A percentile compares a stretch with the other conserved stretches of the same genome.
phyloP scores from a whole-genome alignment of 2,888 invertebrate species.

The Psylliodes chrysocephalus region DNA sequence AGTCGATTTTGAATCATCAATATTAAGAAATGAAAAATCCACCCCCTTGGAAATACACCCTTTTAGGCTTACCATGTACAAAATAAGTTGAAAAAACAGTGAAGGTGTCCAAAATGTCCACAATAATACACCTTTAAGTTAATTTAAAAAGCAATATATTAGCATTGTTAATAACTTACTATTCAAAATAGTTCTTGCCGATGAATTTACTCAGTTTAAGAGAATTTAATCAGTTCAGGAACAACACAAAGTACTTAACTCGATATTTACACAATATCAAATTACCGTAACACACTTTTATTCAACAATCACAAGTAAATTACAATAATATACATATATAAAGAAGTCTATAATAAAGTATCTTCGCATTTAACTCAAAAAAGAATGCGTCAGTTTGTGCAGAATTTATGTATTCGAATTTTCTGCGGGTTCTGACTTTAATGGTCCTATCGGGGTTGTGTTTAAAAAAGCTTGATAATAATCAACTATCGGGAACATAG shows the following conservation, averaged over 20 bases:
- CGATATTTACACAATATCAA: conserved; percentile 22
- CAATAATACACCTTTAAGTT: neutral
- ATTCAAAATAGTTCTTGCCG: neutral
- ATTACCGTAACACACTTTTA: conserved; percentile 25
- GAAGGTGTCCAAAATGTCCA: neutral
- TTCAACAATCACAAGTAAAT: conserved; percentile 26
- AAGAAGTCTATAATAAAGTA: conserved; percentile 24
- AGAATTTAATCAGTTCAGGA: neutral
- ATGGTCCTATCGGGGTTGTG: conserved; percentile 54
- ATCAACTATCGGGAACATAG: conserved; percentile 64
- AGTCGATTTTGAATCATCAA: too few relatives aligned
- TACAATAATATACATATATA: conserved; percentile 21
- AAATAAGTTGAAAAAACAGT: too few relatives aligned
- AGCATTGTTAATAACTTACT: conserved; percentile 10
- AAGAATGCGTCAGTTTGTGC: neutral
- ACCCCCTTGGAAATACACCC: too few relatives aligned
- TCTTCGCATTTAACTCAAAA: conserved; percentile 8
- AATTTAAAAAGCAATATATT: conserved; percentile 1
- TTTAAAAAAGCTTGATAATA: conserved; percentile 64
- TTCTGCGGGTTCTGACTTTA: conserved; percentile 44
- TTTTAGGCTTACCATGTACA: too few relatives aligned
- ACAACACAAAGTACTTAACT: neutral
- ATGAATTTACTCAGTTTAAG: neutral
- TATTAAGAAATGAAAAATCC: too few relatives aligned
- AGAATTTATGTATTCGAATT: conserved; percentile 41